Evolutionary conservation across 2,113 vertebrate genomes (phyloP).

Genomic region (Oreochromis tanganicae): DNA sequence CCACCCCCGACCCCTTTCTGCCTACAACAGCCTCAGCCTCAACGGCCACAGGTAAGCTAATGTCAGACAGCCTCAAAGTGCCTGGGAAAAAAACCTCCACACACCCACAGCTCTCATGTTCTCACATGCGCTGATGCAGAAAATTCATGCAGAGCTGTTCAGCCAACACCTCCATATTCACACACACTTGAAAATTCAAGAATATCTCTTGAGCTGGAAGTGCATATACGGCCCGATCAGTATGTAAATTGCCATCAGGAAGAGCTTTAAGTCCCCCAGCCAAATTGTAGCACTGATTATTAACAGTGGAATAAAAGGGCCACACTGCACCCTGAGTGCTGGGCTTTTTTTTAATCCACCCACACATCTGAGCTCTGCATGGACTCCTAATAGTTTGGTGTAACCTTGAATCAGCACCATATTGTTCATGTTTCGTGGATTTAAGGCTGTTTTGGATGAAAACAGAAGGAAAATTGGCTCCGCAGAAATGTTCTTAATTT

Average conservation of each 20-base stretch:
- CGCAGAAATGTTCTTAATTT: background rate
- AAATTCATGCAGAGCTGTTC: background rate
- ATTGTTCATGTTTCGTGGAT: background rate
- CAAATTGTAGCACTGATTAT: conserved; percentile 33
- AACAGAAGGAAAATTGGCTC: background rate
- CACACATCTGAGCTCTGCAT: background rate
- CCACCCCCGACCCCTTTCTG: conserved; percentile 77
- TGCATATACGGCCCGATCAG: conserved; percentile 4
- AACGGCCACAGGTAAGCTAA: conserved; percentile 86
- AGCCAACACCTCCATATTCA: background rate
- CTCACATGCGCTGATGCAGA: background rate
- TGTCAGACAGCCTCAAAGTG: background rate
- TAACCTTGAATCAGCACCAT: background rate
- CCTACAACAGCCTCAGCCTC: conserved; percentile 87
- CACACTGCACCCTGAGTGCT: background rate
- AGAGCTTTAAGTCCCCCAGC: conserved; percentile 8
- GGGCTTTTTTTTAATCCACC: conserved; percentile 19
- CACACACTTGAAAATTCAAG: conserved; percentile 33
- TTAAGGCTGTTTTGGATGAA: background rate
- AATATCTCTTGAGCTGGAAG: conserved; percentile 28
- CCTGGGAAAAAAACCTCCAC: background rate
- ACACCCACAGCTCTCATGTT: background rate
- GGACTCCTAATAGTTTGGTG: background rate
- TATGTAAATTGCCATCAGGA: conserved; percentile 34
- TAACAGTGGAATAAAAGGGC: conserved; percentile 19